Evolutionary conservation across 2,113 vertebrate genomes (phyloP), one percentile per base, ranked within the genome.

Genomic region (Columba janthina): DNA sequence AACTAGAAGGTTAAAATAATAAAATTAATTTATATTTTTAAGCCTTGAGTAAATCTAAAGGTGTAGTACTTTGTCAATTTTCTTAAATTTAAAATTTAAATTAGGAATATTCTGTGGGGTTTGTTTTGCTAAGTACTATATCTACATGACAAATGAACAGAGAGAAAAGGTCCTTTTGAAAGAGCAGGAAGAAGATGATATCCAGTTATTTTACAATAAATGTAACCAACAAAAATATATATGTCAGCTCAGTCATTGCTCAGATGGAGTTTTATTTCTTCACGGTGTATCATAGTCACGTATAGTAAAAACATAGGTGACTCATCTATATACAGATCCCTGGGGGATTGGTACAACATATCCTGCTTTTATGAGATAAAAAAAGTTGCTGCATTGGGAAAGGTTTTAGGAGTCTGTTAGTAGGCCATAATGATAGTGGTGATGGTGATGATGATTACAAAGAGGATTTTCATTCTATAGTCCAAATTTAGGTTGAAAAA

Each of bases 181-280:
- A 74, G 31, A 36, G 4, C 8, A 44, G 14, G 18, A 58, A 77
- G 11, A 1, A 77, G 11, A 1, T 1, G 0, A 22, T 76, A 46
- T 9, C 4, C 20, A 56, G 16, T n/a, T 44, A 31, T 36, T 80
- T 79, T 80, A 79, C 19, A 76, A 20, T 21, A 76, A 71, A 29
- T 50, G 3, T 38, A 28, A 36, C 11, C 34, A 36, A 48, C 17
- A 20, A 24, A 54, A 83, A 46, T 19, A 19, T 46, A 19, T 19
- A 17, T 31, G 7, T 61, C 28, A 65, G 8, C 42, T 71, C 36
- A 54, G 46, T 21, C 78, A 4, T 10, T 67, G 3, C 15, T 40
- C 51, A 67, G 38, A 10, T 5, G 51, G 53, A 67, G 8, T 73
- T 28, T 73, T 15, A 10, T 7, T 60, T 78, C 3, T 31, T 51